Percentiles rank a stretch among this genome's conserved stretches.
Evolutionary conservation across 2,113 vertebrate species (phyloP).

Genomic region (Cygnus atratus): DNA sequence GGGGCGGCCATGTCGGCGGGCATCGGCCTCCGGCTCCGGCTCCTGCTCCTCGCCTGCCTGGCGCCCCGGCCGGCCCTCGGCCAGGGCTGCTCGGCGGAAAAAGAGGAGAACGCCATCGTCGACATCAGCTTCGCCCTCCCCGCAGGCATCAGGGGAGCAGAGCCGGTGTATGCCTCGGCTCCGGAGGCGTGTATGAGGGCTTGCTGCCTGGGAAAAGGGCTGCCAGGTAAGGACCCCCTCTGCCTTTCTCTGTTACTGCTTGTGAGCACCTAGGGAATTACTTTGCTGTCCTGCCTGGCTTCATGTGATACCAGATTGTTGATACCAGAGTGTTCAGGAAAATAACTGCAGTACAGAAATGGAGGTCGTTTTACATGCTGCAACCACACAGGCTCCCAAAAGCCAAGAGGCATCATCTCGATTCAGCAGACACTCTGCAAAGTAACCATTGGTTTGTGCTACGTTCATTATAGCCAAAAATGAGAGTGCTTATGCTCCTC

Average conservation of each 20-base stretch:
- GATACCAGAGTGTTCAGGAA: accelerated
- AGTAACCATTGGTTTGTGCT: background rate
- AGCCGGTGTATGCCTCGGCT: background rate
- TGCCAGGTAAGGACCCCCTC: slow-evolving; percentile 60
- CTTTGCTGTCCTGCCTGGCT: accelerated
- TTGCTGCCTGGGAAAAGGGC: slow-evolving; percentile 68
- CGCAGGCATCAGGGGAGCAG: slow-evolving; percentile 62
- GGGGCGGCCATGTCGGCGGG: background rate
- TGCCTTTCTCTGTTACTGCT: accelerated
- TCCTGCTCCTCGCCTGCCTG: background rate
- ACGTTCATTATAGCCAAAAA: background rate
- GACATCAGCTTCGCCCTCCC: slow-evolving; percentile 66
- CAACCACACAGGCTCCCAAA: background rate
- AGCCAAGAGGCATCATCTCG: accelerated
- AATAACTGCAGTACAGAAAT: background rate
- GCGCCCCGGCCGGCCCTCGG: background rate
- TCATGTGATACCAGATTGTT: accelerated
- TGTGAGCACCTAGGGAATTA: accelerated
- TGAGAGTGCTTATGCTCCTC: background rate
- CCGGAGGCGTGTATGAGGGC: slow-evolving; percentile 40
- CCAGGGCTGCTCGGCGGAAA: slow-evolving; percentile 51
- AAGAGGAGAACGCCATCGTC: slow-evolving; percentile 56
- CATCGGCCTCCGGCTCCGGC: background rate
- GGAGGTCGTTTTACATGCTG: background rate
- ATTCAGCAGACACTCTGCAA: accelerated